Base-by-base conservation (phyloP, 2,797 vertebrate genomes). In the Hybognathus amarus region DNA sequence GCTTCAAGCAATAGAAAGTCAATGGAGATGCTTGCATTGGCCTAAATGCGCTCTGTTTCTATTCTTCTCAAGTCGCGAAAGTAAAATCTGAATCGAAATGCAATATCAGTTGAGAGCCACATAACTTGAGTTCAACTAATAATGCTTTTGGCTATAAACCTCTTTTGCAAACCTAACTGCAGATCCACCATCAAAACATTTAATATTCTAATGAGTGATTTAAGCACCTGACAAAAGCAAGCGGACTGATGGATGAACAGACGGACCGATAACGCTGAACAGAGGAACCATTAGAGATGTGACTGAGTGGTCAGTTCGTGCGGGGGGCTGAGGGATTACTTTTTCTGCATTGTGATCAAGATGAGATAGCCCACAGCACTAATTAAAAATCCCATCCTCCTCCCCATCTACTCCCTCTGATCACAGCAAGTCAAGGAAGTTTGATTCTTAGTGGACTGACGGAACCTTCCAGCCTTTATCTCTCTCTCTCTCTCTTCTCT, bases 351-450 rank as follows among this genome's bases (percentile, higher is more conserved):
- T n/a, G 88, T 91, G 91, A 93, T 87, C 90, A 92, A 93, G 94
- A 94, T 93, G 90, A 94, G 94, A 95, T 94, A 93, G 92, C 93
- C 92, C 86, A 82, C 30, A 93, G 92, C 94, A 94, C 92, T 94
- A 95, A 95, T 95, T 94, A 95, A 94, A 94, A 94, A 93, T 91
- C 92, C 90, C 92, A 91, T 92, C 93, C 91, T 92, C 67, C 85
- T 91, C 93, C 91, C 92, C 91, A 93, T 92, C 93, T 93, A 90
- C 91, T 92, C 89, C 92, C 93, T 93, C 92, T 93, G 92, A 94
- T 94, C 93, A 93, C 86, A 93, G 87, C 45, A 85, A 92, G 89
- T 79, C 75, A 86, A 81, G 88, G 90, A 93, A 93, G 90, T 93
- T 93, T 93, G 92, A 93, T 93, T 91, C 90, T 90, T 92, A 84